A percentile compares a stretch with the other conserved stretches of the same genome.
Conservation (phyloP, 2,113 vertebrate genomes). For the Chamaetylas fuelleborni region DNA sequence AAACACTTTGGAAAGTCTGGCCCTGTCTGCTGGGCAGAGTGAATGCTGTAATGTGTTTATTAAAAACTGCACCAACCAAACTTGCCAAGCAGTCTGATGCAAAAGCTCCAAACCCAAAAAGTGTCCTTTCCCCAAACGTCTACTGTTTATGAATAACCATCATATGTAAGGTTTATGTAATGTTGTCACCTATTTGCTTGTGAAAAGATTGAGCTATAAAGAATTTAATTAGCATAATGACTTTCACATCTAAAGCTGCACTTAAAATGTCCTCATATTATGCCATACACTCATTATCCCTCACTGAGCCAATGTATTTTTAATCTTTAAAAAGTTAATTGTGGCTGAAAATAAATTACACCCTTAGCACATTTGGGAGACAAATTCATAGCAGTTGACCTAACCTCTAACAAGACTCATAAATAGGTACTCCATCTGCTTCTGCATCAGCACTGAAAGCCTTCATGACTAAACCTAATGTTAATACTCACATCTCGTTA, state of each 20-base stretch:
- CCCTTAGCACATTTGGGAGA: constrained; percentile 71
- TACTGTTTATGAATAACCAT: neutral
- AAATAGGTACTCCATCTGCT: constrained; percentile 77
- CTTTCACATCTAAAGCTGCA: constrained; percentile 17
- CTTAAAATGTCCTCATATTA: neutral
- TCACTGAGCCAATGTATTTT: constrained; percentile 24
- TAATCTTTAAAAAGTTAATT: constrained; percentile 54
- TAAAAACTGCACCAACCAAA: neutral
- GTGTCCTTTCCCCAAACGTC: neutral
- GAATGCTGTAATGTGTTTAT: neutral
- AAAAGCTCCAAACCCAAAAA: neutral
- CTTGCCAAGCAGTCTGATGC: neutral
- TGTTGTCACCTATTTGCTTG: neutral
- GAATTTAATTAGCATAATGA: constrained; percentile 22
- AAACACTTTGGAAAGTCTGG: neutral
- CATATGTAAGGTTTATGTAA: neutral
- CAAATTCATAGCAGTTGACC: constrained; percentile 68
- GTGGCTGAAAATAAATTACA: constrained; percentile 67
- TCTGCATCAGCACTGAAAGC: constrained; percentile 56
- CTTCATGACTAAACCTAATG: constrained; percentile 69
- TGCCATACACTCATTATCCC: neutral
- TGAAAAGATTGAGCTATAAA: neutral
- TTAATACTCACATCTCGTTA: constrained; percentile 70
- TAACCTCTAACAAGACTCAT: constrained; percentile 66
- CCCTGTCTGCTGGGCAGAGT: neutral